Conservation (phyloP, 2,113 vertebrate genomes). For the Silurus glanis region DNA sequence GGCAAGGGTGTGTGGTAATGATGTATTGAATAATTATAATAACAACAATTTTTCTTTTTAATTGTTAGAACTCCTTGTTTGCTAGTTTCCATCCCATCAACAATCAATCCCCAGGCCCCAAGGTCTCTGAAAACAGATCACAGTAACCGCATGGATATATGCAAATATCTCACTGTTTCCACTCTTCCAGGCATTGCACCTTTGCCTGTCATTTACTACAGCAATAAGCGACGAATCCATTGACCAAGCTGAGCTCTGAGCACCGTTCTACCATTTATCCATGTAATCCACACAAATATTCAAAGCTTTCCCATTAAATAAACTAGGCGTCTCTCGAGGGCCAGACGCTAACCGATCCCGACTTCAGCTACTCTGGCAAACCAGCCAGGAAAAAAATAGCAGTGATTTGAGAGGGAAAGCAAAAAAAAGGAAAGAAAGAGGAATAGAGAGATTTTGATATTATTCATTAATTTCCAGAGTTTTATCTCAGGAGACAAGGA, state of each 20-base stretch:
- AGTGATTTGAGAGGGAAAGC: conserved; percentile 21
- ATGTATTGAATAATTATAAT: background rate
- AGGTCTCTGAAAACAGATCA: background rate
- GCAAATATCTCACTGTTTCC: conserved; percentile 32
- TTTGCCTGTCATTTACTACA: conserved; percentile 25
- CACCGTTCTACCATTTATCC: conserved; percentile 47
- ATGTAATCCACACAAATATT: conserved; percentile 61
- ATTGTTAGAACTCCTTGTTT: background rate
- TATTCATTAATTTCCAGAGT: conserved; percentile 36
- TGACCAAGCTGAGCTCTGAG: conserved; percentile 33
- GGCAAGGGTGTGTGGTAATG: background rate
- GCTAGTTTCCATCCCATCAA: background rate
- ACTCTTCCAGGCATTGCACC: conserved; percentile 7
- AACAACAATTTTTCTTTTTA: background rate
- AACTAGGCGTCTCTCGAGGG: conserved; percentile 51
- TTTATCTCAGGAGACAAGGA: conserved; percentile 32
- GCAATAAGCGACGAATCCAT: conserved; percentile 37
- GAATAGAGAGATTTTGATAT: conserved; percentile 25
- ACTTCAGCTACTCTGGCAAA: conserved; percentile 42
- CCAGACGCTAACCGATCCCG: conserved; percentile 54
- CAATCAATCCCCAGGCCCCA: conserved; percentile 4
- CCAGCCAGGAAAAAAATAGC: conserved; percentile 46
- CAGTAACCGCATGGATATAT: background rate
- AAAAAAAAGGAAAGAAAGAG: background rate
- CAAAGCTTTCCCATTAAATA: conserved; percentile 52